Evolutionary conservation across 2,797 vertebrate genomes (phyloP).

Genomic region (Antennarius maculatus): DNA sequence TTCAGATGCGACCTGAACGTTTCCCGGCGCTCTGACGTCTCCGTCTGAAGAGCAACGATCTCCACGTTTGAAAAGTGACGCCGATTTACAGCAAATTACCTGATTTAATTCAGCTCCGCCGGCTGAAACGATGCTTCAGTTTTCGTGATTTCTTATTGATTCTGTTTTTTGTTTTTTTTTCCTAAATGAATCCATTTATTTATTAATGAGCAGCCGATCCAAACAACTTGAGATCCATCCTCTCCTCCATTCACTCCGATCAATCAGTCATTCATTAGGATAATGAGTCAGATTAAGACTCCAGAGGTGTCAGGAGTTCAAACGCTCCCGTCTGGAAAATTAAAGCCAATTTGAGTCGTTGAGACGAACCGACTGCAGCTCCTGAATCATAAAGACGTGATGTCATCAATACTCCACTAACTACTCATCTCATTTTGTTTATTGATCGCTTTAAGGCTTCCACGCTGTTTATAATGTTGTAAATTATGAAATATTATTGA

Average conservation of each 20-base stretch:
- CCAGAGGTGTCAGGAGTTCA: conserved; percentile 16
- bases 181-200: conserved; percentile 34
- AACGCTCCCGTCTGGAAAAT: conserved; percentile 25
- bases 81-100: conserved; percentile 11
- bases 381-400: conserved; percentile 1
- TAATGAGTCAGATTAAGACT: conserved; percentile 34
- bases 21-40: neutral
- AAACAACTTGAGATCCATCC: conserved; percentile 43
- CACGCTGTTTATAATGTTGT: neutral
- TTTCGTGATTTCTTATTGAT: conserved; percentile 4
- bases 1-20: no score
- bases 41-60: neutral
- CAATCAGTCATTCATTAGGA: conserved; percentile 46
- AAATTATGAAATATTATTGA: neutral
- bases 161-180: neutral
- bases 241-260: conserved; percentile 30
- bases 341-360: conserved; percentile 33
- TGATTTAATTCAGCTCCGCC: neutral
- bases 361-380: neutral
- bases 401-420: neutral
- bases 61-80: conserved; percentile 6
- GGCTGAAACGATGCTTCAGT: neutral
- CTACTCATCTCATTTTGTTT: conserved; percentile 3
- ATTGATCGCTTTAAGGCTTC: conserved; percentile 14
- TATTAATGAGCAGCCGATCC: conserved; percentile 50